These are phyloP conservation scores for Papilio polyxenes DNA, from an alignment of 1,140 invertebrate genomes.

Conservation along the genomic window DNA sequence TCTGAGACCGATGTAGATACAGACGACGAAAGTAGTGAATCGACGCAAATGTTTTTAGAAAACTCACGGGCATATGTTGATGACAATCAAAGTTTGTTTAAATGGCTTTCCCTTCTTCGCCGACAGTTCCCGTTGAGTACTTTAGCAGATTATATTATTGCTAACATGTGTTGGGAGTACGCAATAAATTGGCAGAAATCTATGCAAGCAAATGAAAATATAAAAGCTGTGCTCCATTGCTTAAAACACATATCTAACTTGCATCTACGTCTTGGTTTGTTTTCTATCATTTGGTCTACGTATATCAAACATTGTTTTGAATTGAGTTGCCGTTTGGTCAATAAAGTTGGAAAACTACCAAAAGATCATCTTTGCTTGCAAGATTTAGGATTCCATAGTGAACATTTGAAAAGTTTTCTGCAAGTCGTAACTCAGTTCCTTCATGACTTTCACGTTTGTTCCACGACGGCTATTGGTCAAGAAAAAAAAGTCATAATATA, in stretches of 20 bases:
- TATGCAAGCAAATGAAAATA: conserved; percentile 83
- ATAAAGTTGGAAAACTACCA: conserved; percentile 93
- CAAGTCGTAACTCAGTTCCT: conserved; percentile 86
- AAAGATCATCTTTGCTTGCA: conserved; percentile 90
- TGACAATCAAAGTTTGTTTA: conserved; percentile 77
- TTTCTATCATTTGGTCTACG: conserved; percentile 92
- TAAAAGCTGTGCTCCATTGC: conserved; percentile 84
- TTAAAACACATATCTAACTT: conserved; percentile 83
- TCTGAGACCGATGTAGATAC: conserved; percentile 35
- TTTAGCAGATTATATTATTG: conserved; percentile 87
- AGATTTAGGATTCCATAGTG: conserved; percentile 87
- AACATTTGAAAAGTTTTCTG: conserved; percentile 85
- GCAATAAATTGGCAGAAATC: conserved; percentile 92
- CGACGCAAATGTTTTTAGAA: conserved; percentile 58
- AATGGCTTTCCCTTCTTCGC: conserved; percentile 83
- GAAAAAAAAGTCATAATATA: conserved; percentile 81
- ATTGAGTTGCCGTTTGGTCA: conserved; percentile 87
- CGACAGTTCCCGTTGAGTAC: conserved; percentile 93
- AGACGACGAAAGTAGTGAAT: conserved; percentile 58
- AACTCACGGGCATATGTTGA: conserved; percentile 63
- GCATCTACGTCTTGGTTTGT: conserved; percentile 87
- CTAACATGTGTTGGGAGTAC: conserved; percentile 95
- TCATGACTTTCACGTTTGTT: conserved; percentile 87
- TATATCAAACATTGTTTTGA: conserved; percentile 90
- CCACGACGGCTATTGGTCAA: conserved; percentile 67